Evolutionary conservation across 2,113 vertebrate species (phyloP).

Genomic region (Notarius lentiginosus): DNA sequence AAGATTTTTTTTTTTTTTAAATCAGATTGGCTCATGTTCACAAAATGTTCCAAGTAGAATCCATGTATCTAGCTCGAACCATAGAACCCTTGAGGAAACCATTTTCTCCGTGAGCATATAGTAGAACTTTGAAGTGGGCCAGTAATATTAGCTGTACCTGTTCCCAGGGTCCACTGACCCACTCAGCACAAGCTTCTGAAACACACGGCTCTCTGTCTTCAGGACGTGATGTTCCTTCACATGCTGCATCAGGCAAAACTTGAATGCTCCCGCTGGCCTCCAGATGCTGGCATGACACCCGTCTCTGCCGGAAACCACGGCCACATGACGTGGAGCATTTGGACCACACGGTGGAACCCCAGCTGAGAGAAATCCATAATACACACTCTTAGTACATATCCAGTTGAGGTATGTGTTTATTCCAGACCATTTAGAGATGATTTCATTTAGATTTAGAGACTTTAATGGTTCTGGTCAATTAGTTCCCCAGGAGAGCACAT

Average conservation of each 20-base stretch:
- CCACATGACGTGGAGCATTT: slow-evolving; percentile 82
- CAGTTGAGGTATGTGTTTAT: background rate
- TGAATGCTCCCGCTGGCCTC: slow-evolving; percentile 56
- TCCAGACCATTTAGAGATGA: background rate
- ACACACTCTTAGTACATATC: background rate
- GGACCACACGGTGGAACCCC: slow-evolving; percentile 76
- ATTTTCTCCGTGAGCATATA: no score
- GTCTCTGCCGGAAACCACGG: slow-evolving; percentile 71
- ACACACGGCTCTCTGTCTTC: slow-evolving; percentile 68
- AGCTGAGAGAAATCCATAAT: slow-evolving; percentile 65
- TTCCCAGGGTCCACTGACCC: slow-evolving; percentile 59
- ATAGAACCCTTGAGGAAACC: background rate
- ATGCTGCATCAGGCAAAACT: slow-evolving; percentile 55
- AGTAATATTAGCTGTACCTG: slow-evolving; percentile 67
- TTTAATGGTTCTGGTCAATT: background rate
- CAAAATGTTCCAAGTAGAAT: background rate
- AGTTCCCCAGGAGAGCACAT: background rate
- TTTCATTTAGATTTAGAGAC: background rate
- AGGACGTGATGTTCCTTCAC: slow-evolving; percentile 61
- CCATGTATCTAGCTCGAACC: background rate
- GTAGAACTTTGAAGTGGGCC: background rate
- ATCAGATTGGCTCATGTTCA: background rate
- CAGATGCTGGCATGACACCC: slow-evolving; percentile 72
- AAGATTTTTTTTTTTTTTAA: background rate
- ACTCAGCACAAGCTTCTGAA: slow-evolving; percentile 59